Percentiles rank a stretch among this genome's conserved stretches.
Conservation (phyloP, 2,113 vertebrate species). For the Alectura lathami region DNA sequence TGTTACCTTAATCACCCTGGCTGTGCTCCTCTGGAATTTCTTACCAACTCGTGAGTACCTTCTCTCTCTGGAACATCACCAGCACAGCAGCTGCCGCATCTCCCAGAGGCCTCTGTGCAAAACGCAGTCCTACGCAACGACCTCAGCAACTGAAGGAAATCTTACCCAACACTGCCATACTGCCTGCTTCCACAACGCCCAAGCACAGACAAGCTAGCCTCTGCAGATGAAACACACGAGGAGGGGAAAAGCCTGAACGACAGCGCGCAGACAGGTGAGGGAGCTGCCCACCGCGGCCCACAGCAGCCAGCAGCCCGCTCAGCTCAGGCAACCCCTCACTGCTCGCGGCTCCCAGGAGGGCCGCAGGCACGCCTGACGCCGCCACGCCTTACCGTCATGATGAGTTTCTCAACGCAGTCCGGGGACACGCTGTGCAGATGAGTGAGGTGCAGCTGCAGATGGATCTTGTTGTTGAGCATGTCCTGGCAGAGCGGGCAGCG, state of each 20-base stretch:
- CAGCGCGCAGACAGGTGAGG: not conserved
- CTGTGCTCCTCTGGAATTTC: not conserved
- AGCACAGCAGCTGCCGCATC: not conserved
- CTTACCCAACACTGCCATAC: not conserved
- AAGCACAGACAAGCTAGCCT: not conserved
- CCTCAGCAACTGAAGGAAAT: not conserved
- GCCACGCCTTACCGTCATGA: constrained; percentile 86
- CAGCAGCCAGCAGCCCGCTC: not conserved
- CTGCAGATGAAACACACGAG: not conserved
- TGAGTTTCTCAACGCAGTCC: constrained; percentile 97
- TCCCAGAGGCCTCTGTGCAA: not conserved
- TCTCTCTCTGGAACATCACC: not conserved
- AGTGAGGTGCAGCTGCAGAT: constrained; percentile 98
- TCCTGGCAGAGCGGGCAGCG: constrained; percentile 98
- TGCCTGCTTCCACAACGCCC: not conserved
- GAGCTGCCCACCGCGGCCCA: not conserved
- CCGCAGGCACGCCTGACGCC: not conserved
- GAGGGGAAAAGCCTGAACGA: not conserved
- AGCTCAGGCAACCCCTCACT: not conserved
- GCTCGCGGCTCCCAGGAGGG: not conserved
- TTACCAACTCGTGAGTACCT: not conserved
- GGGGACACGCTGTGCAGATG: constrained; percentile 98
- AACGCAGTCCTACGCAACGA: not conserved
- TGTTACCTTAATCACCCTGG: not conserved
- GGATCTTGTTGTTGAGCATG: constrained; percentile 99